Base-by-base conservation (phyloP, 2,888 invertebrate genomes). In the Glyphotaelius pellucidus region DNA sequence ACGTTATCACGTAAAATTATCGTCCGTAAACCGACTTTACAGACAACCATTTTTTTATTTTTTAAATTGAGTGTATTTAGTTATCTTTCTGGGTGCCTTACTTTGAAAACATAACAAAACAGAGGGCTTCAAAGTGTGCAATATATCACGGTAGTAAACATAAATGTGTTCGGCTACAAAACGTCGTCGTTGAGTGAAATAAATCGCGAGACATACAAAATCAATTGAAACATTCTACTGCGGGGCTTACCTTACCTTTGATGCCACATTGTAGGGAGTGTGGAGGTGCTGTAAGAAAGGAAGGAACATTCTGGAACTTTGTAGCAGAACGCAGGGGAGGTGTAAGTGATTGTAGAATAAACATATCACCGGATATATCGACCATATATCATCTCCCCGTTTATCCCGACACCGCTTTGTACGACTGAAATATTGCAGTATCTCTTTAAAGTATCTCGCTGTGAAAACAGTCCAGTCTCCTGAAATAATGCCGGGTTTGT, bases 361-460 rank as follows among this genome's bases (percentile, higher is more conserved):
- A 90, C 32, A 84, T 83, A 83, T 90, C 90, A 30, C 52, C 84
- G 52, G 52, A 42, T 90, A 35, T 90, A 90, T 80, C 91, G 85
- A 32, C 91, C 80, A 31, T 88, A 91, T 88, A 89, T 91, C 91
- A 89, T 81, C 80, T 35, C 30, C 19, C 35, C 90, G 80, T 84
- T 85, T 90, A 52, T 81, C 90, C 42, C 52, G 35, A 38, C 80
- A 30, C 31, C 32, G 31, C 84, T 90, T 42, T 81, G 90, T 84
- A 31, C 89, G n/a, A 31, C 52, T 90, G 80, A 85, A 90, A 87
- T 90, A 92, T 92, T 80, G 80, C 80, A 80, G 84, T 92, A 90
- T 91, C 80, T 90, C 31, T 89, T 91, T 79, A 81, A 80, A 89
- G 84, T 90, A 85, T 87, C 35, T 80, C n/a, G 31, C 90, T 42